A percentile compares a stretch with the other conserved stretches of the same genome.
Evolutionary conservation across 2,888 invertebrate genomes (phyloP).

Genomic region (Dryomyza anilis): DNA sequence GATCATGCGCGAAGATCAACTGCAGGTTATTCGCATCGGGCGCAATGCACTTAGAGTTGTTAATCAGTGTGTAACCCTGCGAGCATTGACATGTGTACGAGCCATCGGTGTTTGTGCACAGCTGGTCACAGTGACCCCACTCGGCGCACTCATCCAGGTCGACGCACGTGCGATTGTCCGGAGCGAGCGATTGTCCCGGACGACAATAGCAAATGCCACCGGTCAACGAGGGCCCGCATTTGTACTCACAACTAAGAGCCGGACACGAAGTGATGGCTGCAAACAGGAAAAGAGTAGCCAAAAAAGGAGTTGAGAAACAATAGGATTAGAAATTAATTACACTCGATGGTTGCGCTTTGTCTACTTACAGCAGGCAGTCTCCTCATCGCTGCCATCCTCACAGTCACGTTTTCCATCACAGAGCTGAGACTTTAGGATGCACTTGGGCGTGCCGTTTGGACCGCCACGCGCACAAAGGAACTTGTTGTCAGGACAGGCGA

Average conservation of each 20-base stretch:
- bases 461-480: constrained; percentile 85
- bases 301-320: neutral
- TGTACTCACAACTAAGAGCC: constrained; percentile 85
- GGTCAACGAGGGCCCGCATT: constrained; percentile 85
- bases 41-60: constrained; percentile 70
- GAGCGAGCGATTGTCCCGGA: constrained; percentile 79
- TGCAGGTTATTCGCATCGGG: constrained; percentile 66
- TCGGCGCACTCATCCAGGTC: constrained; percentile 92
- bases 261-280: constrained; percentile 82
- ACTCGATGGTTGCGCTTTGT: neutral
- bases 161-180: constrained; percentile 83
- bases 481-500: constrained; percentile 87
- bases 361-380: constrained; percentile 83
- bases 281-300: constrained; percentile 41
- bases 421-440: constrained; percentile 84
- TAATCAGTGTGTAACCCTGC: constrained; percentile 72
- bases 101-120: constrained; percentile 86
- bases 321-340: neutral
- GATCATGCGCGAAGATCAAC: constrained; percentile 74
- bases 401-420: constrained; percentile 93
- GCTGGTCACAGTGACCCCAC: constrained; percentile 95
- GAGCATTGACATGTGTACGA: constrained; percentile 85
- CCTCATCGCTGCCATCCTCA: constrained; percentile 89
- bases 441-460: constrained; percentile 76
- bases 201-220: constrained; percentile 92